Evolutionary conservation across 2,797 vertebrate genomes (phyloP).

Genomic region (Syncerus caffer): DNA sequence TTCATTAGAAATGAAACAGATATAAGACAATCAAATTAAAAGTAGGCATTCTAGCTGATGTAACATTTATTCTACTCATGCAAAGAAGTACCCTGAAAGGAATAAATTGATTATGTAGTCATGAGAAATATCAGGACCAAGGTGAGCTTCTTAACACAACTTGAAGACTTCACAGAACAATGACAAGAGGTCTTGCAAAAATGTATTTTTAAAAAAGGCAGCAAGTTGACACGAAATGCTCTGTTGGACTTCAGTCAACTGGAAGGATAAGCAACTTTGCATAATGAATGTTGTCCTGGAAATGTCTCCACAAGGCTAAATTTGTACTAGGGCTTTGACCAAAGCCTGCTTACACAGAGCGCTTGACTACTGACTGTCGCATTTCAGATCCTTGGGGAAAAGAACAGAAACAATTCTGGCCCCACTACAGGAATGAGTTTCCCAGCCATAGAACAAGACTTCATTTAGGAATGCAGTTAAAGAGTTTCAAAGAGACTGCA

Average conservation of each 20-base stretch:
- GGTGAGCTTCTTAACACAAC: not conserved
- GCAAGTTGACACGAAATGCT: not conserved
- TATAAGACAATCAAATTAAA: not conserved
- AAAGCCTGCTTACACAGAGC: not conserved
- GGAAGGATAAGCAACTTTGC: not conserved
- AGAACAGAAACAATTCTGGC: not conserved
- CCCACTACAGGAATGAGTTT: not conserved
- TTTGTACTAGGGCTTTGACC: too few species aligned
- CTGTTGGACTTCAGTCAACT: not conserved
- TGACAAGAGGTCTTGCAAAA: not conserved
- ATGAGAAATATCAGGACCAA: not conserved
- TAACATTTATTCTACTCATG: not conserved
- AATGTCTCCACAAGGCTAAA: not conserved
- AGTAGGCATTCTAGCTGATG: not conserved
- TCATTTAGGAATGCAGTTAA: not conserved
- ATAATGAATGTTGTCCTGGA: too few species aligned
- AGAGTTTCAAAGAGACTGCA: not conserved
- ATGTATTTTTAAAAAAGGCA: not conserved
- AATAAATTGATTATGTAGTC: not conserved
- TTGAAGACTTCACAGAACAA: not conserved
- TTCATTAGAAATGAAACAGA: not conserved
- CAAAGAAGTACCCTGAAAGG: not conserved
- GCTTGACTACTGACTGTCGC: too few species aligned
- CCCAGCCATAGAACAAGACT: not conserved
- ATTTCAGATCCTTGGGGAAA: not conserved